These are phyloP conservation scores for Platerodrilus igneus DNA, from an alignment of 2,888 invertebrate species.

Conservation along the genomic window DNA sequence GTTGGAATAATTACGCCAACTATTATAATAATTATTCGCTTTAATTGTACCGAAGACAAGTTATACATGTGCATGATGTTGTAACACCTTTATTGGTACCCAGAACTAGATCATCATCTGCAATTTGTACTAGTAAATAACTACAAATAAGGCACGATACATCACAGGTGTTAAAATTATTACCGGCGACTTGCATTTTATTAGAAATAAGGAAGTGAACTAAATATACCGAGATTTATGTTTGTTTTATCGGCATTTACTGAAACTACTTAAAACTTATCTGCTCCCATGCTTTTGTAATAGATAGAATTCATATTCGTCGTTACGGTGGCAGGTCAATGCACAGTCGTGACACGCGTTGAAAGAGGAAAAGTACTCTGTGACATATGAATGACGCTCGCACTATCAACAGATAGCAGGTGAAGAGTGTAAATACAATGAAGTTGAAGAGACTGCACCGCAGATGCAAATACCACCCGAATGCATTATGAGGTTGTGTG, in stretches of 20 bases:
- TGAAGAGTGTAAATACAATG: conserved; percentile 14
- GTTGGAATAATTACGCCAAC: no score
- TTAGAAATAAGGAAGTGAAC: conserved; percentile 21
- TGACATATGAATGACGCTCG: conserved; percentile 17
- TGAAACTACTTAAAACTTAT: conserved; percentile 3
- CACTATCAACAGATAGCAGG: conserved; percentile 17
- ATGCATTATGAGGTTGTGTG: conserved; percentile 12
- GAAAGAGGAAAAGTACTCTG: conserved; percentile 14
- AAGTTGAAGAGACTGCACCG: conserved; percentile 11
- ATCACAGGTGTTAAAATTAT: conserved; percentile 20
- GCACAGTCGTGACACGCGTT: conserved; percentile 17
- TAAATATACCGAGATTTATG: conserved; percentile 14
- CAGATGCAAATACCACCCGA: conserved; percentile 17
- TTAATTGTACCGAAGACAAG: conserved; percentile 17
- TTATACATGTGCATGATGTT: conserved; percentile 12
- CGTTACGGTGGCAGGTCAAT: conserved; percentile 14
- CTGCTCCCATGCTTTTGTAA: conserved; percentile 4
- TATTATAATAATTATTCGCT: no score
- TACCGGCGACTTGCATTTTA: conserved; percentile 12
- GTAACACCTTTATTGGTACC: conserved; percentile 21
- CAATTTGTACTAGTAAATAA: conserved; percentile 18
- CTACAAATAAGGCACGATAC: conserved; percentile 18
- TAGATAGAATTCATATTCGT: conserved; percentile 4
- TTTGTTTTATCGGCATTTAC: neutral
- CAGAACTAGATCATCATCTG: conserved; percentile 23